Evolutionary conservation across 2,888 invertebrate genomes (phyloP), one percentile per base, ranked within the genome.

Genomic region (Caenorhabditis sp.): DNA sequence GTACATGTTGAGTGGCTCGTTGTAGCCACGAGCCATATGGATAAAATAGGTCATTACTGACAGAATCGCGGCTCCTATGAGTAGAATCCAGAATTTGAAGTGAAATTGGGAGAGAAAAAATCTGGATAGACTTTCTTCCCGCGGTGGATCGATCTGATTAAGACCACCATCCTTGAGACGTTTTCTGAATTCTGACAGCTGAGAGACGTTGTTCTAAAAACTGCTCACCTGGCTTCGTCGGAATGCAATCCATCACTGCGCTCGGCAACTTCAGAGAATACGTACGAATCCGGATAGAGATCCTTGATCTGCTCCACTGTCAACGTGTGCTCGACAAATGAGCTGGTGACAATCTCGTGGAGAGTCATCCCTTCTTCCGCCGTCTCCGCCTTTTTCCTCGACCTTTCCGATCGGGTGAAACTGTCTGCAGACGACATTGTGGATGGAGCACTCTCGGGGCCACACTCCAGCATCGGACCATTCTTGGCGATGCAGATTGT

Each of bases 81-180:
- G 80, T 0, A 90, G 84, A 22, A 90, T 76, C 90, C 90, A 90
- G 65, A 91, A 90, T 76, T 90, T 90, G 84, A 90, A 89, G 51
- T 91, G 88, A 58, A 91, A 90, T 65, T 90, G 90, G 18, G 78
- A 80, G 24, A 87, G 82, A 78, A 90, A 87, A 58, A 89, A 76
- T 47, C 81, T 77, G 40, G 87, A 58, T 8, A 89, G 56, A 56
- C 84, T 88, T 18, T 83, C 77, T 24, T 88, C 85, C 24, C 80
- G 84, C 2, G 88, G 88, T 1, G 87, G 80, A 11, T 83, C 82
- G 37, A 90, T 87, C 18, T 88, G 76, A 62, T 90, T 90, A 32
- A 79, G 67, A 3, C 90, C 90, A 9, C 90, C 90, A 67, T 90
- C 90, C 71, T 82, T 72, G 6, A 91, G 70, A 6, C 90, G 84